A percentile compares a stretch with the other conserved stretches of the same genome.
These are phyloP conservation scores for Sebastes diploproa DNA, from an alignment of 2,797 vertebrate species.

Conservation along the genomic window DNA sequence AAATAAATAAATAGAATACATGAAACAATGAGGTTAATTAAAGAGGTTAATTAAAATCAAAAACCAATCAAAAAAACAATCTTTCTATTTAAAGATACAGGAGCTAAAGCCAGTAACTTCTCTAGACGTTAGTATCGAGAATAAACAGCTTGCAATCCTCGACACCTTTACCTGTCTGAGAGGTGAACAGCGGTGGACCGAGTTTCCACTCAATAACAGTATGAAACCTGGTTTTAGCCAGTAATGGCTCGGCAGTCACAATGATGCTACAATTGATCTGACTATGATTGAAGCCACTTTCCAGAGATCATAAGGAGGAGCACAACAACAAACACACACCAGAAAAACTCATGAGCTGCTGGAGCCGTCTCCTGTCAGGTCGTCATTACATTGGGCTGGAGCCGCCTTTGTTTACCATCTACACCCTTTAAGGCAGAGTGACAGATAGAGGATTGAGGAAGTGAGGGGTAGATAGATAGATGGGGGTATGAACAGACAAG, in stretches of 20 bases:
- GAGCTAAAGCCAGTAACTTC: not conserved
- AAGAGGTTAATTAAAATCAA: conserved; percentile 9
- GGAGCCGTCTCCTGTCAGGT: conserved; percentile 45
- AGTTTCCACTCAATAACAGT: not conserved
- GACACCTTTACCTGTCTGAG: conserved; percentile 6
- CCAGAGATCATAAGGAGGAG: conserved; percentile 26
- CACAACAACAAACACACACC: conserved; percentile 15
- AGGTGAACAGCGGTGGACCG: not conserved
- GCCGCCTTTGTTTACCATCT: conserved; percentile 70
- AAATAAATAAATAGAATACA: not conserved
- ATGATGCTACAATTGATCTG: conserved; percentile 36
- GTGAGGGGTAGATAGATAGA: conserved; percentile 52
- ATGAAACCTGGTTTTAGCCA: conserved; percentile 11
- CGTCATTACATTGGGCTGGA: conserved; percentile 56
- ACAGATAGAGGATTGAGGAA: conserved; percentile 64
- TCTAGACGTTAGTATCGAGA: not conserved
- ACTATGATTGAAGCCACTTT: conserved; percentile 48
- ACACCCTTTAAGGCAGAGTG: conserved; percentile 63
- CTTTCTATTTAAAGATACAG: not conserved
- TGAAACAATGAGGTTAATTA: conserved; percentile 22
- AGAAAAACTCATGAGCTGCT: conserved; percentile 20
- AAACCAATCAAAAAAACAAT: conserved; percentile 1
- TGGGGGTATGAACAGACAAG: conserved; percentile 53
- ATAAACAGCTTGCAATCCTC: not conserved
- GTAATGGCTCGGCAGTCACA: conserved; percentile 33